Conservation (phyloP, 1,140 invertebrate genomes). For the Drepana arcuata region DNA sequence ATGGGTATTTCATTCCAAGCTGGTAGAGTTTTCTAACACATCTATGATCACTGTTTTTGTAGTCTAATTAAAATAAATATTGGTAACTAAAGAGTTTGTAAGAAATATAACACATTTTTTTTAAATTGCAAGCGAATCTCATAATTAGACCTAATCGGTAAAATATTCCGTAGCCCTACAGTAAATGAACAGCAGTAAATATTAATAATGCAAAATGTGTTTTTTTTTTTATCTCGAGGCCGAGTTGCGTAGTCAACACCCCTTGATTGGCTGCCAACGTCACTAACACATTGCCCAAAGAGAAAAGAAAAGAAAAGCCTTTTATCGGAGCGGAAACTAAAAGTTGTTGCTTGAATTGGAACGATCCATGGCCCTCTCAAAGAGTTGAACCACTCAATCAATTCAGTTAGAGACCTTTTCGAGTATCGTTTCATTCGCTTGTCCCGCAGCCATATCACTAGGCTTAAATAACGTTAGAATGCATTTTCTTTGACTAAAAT, state of each 20-base stretch:
- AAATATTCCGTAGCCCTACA: neutral
- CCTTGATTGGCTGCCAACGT: constrained; percentile 16
- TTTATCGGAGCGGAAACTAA: constrained; percentile 8
- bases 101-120: constrained; percentile 1
- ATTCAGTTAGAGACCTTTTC: neutral
- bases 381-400: neutral
- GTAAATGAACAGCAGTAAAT: neutral
- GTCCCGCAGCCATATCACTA: neutral
- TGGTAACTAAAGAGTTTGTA: neutral
- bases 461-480: too few species aligned
- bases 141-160: too few species aligned
- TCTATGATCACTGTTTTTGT: constrained; percentile 6
- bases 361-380: neutral
- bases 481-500: too few species aligned
- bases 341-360: constrained; percentile 4
- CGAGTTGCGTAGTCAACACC: constrained; percentile 5
- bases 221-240: constrained; percentile 10
- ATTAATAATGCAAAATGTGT: constrained; percentile 8
- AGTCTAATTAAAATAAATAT: neutral
- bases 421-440: neutral
- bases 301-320: constrained; percentile 7
- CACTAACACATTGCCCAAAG: constrained; percentile 7
- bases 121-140: constrained; percentile 5
- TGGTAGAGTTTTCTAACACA: neutral
- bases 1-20: neutral